Percentiles rank a stretch among this genome's conserved stretches.
Conservation (phyloP, 1,140 invertebrate species). For the Trissolcus basalis region DNA sequence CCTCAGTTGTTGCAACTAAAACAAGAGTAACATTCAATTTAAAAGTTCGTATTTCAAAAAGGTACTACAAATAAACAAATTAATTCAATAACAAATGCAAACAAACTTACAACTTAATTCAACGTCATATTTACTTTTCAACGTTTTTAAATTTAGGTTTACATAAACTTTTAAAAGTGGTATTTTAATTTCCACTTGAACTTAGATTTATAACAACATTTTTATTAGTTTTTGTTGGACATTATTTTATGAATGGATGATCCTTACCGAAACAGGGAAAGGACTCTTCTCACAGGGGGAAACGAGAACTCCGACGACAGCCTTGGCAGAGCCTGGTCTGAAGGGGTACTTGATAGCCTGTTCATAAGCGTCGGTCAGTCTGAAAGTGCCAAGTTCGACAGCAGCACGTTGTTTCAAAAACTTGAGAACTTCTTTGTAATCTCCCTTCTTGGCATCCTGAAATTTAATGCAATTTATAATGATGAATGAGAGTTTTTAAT, state of each 20-base stretch:
- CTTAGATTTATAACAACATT: conserved; percentile 4
- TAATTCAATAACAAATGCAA: no score
- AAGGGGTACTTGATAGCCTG: conserved; percentile 79
- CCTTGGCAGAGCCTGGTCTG: conserved; percentile 78
- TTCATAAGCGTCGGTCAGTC: conserved; percentile 75
- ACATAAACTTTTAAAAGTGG: no score
- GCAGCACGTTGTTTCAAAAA: conserved; percentile 66
- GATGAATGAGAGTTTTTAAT: no score
- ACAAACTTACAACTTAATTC: background rate
- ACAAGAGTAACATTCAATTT: no score
- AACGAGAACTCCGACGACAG: conserved; percentile 76
- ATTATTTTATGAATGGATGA: background rate
- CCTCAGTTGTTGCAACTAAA: conserved; percentile 74
- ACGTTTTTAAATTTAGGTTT: background rate
- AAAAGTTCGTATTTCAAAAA: no score
- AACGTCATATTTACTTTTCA: background rate
- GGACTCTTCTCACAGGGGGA: conserved; percentile 70
- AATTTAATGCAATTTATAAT: conserved; percentile 19
- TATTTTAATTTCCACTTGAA: conserved; percentile 4
- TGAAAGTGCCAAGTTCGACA: conserved; percentile 69
- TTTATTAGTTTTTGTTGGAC: no score
- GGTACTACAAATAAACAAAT: no score
- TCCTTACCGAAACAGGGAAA: conserved; percentile 69
- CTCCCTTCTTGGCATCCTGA: conserved; percentile 65
- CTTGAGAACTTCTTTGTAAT: conserved; percentile 49